Evolutionary conservation across 2,888 invertebrate genomes (phyloP).

Genomic region (Stenodera caucasica): DNA sequence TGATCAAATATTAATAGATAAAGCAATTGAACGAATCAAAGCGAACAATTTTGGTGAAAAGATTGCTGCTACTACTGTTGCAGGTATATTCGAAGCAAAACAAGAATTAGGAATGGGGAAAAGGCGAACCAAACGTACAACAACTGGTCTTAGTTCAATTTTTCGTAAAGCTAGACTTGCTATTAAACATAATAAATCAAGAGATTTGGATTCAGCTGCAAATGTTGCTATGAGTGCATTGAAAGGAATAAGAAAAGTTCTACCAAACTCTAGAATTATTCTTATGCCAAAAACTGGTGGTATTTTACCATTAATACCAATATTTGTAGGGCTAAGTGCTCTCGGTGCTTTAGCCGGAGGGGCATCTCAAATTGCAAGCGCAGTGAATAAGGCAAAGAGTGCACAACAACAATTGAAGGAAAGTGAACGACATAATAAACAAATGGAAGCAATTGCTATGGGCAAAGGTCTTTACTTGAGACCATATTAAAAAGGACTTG

Average conservation of each 20-base stretch:
- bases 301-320: constrained; percentile 3
- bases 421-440: constrained; percentile 45
- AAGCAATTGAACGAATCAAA: constrained; percentile 39
- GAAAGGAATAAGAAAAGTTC: neutral
- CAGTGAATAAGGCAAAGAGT: constrained; percentile 44
- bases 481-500: constrained; percentile 36
- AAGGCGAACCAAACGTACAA: constrained; percentile 23
- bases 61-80: constrained; percentile 13
- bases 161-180: constrained; percentile 5
- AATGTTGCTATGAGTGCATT: neutral
- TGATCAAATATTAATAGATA: constrained; percentile 41
- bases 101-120: constrained; percentile 38
- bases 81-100: constrained; percentile 41
- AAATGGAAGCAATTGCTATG: constrained; percentile 50
- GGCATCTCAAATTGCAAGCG: constrained; percentile 47
- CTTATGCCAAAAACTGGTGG: neutral
- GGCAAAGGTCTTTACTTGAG: constrained; percentile 44
- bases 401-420: constrained; percentile 45
- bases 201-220: neutral
- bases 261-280: neutral
- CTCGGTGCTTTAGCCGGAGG: constrained; percentile 35
- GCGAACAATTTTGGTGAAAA: constrained; percentile 44
- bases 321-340: neutral
- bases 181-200: constrained; percentile 9
- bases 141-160: neutral